A percentile compares a stretch with the other conserved stretches of the same genome.
phyloP scores from a whole-genome alignment of 2,888 invertebrate species.

The Agonum fuliginosum region DNA sequence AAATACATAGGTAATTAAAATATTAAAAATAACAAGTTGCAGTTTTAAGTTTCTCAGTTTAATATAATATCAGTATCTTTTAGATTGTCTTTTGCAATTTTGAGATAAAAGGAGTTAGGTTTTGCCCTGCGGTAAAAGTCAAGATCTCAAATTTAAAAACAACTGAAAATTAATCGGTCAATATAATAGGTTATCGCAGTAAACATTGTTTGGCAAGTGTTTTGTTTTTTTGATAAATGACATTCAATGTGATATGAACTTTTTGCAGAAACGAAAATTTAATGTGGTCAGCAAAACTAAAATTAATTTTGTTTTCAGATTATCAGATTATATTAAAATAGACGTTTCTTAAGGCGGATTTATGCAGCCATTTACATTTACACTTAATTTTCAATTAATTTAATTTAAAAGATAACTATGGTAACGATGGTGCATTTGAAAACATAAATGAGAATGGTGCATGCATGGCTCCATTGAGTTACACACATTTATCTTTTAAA shows the following conservation, averaged over 20 bases:
- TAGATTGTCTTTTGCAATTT: neutral
- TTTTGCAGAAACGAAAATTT: too few species aligned
- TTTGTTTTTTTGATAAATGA: slow-evolving; percentile 38
- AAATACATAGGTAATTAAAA: neutral
- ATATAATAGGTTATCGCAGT: slow-evolving; percentile 30
- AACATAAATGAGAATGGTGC: too few species aligned
- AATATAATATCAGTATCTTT: neutral
- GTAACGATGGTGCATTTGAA: too few species aligned
- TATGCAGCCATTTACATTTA: too few species aligned
- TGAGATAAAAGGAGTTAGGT: neutral
- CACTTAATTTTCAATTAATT: too few species aligned
- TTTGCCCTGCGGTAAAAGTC: slow-evolving; percentile 19
- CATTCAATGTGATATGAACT: slow-evolving; percentile 4
- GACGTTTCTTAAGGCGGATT: too few species aligned
- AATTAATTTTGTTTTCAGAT: too few species aligned
- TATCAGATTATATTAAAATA: too few species aligned
- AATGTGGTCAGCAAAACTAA: too few species aligned
- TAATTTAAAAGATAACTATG: too few species aligned
- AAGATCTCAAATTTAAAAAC: slow-evolving; percentile 28
- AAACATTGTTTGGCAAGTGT: slow-evolving; percentile 32
- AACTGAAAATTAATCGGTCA: slow-evolving; percentile 45
- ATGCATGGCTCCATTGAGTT: too few species aligned
- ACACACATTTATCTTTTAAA: too few species aligned
- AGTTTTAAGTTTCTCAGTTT: neutral
- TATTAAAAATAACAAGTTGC: neutral